Evolutionary conservation across 2,113 vertebrate species (phyloP), one percentile per base, ranked within the genome.

Genomic region (Gambusia affinis): DNA sequence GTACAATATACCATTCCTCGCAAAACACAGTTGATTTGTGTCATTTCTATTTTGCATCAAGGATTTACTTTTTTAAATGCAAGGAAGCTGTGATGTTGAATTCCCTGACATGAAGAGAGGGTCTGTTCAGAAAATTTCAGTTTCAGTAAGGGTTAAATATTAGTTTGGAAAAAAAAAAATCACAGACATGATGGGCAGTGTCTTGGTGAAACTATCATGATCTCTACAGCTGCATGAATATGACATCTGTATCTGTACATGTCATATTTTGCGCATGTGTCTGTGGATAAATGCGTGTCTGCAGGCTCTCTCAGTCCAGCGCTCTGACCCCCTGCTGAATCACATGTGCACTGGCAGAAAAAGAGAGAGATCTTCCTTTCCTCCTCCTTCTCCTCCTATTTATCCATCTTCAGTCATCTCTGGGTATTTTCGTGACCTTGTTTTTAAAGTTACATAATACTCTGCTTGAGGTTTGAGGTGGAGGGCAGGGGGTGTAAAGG

Each of bases 361-460:
- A 60, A 68, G 8, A 62, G 28, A 66, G 27, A 66, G 27, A 57
- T 79, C 39, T 47, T 57, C 30, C 67, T 47, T 68, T 67, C 2
- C 66, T 74, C 47, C 72, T 64, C 65, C 37, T 75, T 71, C 29
- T 64, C 27, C 39, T 47, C 44, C 64, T 74, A n/a, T 79, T 85
- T 63, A 72, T 85, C 60, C 74, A 17, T 62, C 61, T 68, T 37
- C 75, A 81, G 84, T 84, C 75, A 74, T 88, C 71, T 54, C 70
- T 35, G 76, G 71, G 81, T 83, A 73, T 86, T 84, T 73, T 61
- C 4, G 39, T 80, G 83, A 89, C 88, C 87, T 85, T 79, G 35
- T 80, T 91, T 70, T 31, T 8, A 27, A 82, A 74, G 82, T 92
- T 91, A 76, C 75, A 65, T 87, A 89, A 91, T 67, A 15, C 33